Evolutionary conservation across 2,113 vertebrate genomes (phyloP).

Genomic region (Scomber colias): DNA sequence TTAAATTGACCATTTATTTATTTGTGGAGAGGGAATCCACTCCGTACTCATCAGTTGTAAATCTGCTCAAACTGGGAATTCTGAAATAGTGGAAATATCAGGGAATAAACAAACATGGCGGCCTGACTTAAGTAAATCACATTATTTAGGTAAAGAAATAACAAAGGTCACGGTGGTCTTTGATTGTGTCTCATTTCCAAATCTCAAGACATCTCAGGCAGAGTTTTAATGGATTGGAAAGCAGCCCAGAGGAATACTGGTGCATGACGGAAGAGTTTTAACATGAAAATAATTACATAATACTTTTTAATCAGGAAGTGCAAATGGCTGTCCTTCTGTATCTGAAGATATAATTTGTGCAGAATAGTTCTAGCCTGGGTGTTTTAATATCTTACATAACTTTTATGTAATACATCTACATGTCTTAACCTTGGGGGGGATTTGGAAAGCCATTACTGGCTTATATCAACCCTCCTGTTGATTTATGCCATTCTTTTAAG

Average conservation of each 20-base stretch:
- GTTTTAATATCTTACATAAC: conserved; percentile 56
- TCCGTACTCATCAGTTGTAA: conserved; percentile 52
- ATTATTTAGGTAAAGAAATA: conserved; percentile 15
- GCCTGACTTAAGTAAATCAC: conserved; percentile 45
- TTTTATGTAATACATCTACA: conserved; percentile 43
- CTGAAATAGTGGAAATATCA: conserved; percentile 64
- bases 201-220: conserved; percentile 79
- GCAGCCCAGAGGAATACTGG: conserved; percentile 53
- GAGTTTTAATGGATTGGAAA: conserved; percentile 56
- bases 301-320: conserved; percentile 45
- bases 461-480: conserved; percentile 39
- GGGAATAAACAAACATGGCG: conserved; percentile 70
- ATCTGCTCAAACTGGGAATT: conserved; percentile 64
- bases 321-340: conserved; percentile 50
- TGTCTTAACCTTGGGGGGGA: conserved; percentile 45
- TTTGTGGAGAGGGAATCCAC: conserved; percentile 59
- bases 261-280: conserved; percentile 47
- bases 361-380: conserved; percentile 53
- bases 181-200: conserved; percentile 63
- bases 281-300: conserved; percentile 49
- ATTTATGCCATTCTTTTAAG: conserved; percentile 29
- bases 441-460: conserved; percentile 26
- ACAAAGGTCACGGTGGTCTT: conserved; percentile 42
- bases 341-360: conserved; percentile 56
- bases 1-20: conserved; percentile 76